These are phyloP conservation scores for Hyla sarda DNA, from an alignment of 2,113 vertebrate species.

Conservation along the genomic window DNA sequence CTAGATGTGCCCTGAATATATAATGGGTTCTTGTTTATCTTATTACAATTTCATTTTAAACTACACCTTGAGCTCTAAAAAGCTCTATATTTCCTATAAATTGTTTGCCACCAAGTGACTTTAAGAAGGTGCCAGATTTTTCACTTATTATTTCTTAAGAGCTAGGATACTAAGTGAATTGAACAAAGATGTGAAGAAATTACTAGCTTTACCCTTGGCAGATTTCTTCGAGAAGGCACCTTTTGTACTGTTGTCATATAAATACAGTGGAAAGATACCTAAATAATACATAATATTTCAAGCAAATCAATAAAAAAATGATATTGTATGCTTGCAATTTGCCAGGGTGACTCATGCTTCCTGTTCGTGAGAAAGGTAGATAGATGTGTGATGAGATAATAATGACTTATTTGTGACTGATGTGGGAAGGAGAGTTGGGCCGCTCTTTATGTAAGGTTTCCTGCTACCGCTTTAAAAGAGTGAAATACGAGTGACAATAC, in stretches of 20 bases:
- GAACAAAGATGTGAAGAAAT: conserved; percentile 18
- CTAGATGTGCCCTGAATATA: background rate
- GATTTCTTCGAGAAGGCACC: conserved; percentile 31
- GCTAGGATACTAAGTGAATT: background rate
- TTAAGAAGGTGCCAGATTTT: background rate
- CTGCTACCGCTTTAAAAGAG: conserved; percentile 9
- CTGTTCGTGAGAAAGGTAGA: conserved; percentile 35
- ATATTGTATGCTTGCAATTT: conserved; percentile 30
- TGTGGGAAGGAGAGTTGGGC: conserved; percentile 31
- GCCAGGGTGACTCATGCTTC: conserved; percentile 15
- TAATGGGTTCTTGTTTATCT: background rate
- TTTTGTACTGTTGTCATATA: conserved; percentile 52
- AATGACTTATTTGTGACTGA: background rate
- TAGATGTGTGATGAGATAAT: conserved; percentile 40
- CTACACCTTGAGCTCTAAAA: background rate
- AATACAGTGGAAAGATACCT: conserved; percentile 39
- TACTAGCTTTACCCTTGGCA: conserved; percentile 33
- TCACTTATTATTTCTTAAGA: conserved; percentile 24
- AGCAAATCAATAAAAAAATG: conserved; percentile 44
- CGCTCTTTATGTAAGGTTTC: conserved; percentile 17
- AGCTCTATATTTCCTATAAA: background rate
- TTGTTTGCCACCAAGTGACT: background rate
- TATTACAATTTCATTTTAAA: background rate
- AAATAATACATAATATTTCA: conserved; percentile 45
- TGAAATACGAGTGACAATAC: conserved; percentile 5